Evolutionary conservation across 2,113 vertebrate genomes (phyloP).

Genomic region (Mystacornis crossleyi): DNA sequence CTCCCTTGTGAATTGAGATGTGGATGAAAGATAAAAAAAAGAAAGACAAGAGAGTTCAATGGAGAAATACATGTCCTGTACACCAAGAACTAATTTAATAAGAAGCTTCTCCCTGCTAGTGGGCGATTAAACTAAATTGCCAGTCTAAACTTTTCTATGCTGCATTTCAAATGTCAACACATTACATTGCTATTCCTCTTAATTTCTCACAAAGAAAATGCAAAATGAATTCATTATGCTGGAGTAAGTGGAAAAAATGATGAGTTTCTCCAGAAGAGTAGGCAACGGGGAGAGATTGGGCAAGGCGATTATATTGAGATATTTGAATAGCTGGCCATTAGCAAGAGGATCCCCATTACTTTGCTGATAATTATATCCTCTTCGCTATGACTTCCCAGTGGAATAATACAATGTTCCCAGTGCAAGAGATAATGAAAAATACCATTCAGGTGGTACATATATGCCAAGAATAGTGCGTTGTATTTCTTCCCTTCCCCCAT

Average conservation of each 20-base stretch:
- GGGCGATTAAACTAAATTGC: slow-evolving; percentile 78
- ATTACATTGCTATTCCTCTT: slow-evolving; percentile 81
- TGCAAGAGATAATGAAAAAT: slow-evolving; percentile 78
- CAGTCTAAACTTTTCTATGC: slow-evolving; percentile 77
- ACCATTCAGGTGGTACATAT: slow-evolving; percentile 75
- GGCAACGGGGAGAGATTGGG: slow-evolving; percentile 83
- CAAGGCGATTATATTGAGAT: slow-evolving; percentile 83
- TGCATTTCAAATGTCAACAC: slow-evolving; percentile 81
- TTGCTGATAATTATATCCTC: slow-evolving; percentile 83
- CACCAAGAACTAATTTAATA: slow-evolving; percentile 72
- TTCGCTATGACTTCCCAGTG: slow-evolving; percentile 77
- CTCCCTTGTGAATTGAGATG: neutral
- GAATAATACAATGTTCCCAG: slow-evolving; percentile 80
- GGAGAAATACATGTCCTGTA: slow-evolving; percentile 47
- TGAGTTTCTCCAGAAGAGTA: slow-evolving; percentile 83
- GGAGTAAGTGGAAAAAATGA: slow-evolving; percentile 82
- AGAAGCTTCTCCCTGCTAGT: slow-evolving; percentile 60
- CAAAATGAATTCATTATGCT: slow-evolving; percentile 84
- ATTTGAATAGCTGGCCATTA: slow-evolving; percentile 86
- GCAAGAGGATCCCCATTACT: slow-evolving; percentile 81
- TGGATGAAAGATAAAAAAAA: neutral
- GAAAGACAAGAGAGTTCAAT: neutral
- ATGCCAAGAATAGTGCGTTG: slow-evolving; percentile 59
- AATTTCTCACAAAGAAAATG: slow-evolving; percentile 85
- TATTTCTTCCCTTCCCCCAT: slow-evolving; percentile 53